Base-by-base conservation (phyloP, 1,140 invertebrate genomes). In the Paraescarpia echinospica region DNA sequence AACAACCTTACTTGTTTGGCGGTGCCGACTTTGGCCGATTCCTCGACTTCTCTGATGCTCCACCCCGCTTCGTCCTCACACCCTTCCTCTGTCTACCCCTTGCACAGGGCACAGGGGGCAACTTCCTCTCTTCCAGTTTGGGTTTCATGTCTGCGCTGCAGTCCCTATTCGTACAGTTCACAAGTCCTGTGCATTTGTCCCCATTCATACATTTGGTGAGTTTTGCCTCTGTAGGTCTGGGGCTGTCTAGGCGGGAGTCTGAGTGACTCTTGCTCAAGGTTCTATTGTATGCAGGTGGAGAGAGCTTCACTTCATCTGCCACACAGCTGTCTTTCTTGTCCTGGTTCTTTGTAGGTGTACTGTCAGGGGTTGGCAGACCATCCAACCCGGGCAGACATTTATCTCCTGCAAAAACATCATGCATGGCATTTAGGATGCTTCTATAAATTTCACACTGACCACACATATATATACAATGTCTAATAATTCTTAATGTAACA, bases 291-390 rank as follows among this genome's bases (percentile, higher is more conserved):
- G 59, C 22, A 14, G 59, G 59, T 12, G 59, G 59, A 33, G 27
- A 93, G 90, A 41, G 89, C 88, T 33, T 92, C 91, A 92, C 77
- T 59, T 91, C 93, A 92, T 14, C 92, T 35, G 12, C 41, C 88
- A 18, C 92, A 51, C 27, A 92, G 88, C 35, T 92, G 34, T 92
- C 91, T 12, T 92, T 92, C 1, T 41, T 27, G 31, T 91, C 91
- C n/a, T 94, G 90, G 33, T 93, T 92, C 93, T 94, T 94, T 14
- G 89, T 35, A 18, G 94, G 94, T 89, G 93, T 93, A 31, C 92
- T 33, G 88, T 94, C 94, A 59, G 94, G 93, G 31, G 94, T 94
- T 22, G 93, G 91, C 41, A 94, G 89, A 51, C 93, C 77, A 77
- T 77, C 59, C 27, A 77, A 18, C 14, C 59, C 59, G 4, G 59